Evolutionary conservation across 2,113 vertebrate species (phyloP), one percentile per base, ranked within the genome.

Genomic region (Dascyllus trimaculatus): DNA sequence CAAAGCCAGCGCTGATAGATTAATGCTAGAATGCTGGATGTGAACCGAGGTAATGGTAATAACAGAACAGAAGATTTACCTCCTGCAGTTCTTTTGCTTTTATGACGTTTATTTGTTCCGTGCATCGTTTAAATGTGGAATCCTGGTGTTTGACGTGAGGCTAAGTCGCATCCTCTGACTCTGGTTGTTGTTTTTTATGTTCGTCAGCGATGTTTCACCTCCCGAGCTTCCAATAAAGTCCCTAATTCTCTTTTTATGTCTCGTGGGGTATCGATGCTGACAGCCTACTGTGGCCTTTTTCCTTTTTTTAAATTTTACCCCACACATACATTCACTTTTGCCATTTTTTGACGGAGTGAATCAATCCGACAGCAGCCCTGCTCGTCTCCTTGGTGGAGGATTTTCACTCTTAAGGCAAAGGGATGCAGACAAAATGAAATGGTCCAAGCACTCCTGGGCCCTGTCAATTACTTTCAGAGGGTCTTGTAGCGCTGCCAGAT

Each of bases 321-420:
- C 59, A 66, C 75, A 65, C 32, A 56, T 48, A 43, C 13, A 54
- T 77, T 80, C 56, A 2, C 18, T 68, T 84, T 75, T 74, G 63
- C 76, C 80, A 43, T 67, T 74, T n/a, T 88, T 75, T 6, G 2
- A 57, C 61, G 43, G 48, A 49, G 57, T 71, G 62, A 70, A 80
- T 84, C 66, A 54, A 74, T 75, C 63, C 4, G 26, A 54, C 15
- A 24, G 54, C 26, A 84, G 56, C 53, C 4, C 22, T 40, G 51
- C 65, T 65, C n/a, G 29, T 82, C 11, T 79, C 59, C 40, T 62
- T 60, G 61, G 66, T 40, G 57, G 49, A 78, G 54, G 71, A 56
- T 66, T 81, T 79, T 79, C 69, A 54, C 61, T 79, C 54, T 15
- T n/a, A 3, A 56, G 11, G 38, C 24, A 64, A 15, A 1, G 22